Evolutionary conservation across 1,140 invertebrate genomes (phyloP).

Genomic region (Pentalonia nigronervosa): DNA sequence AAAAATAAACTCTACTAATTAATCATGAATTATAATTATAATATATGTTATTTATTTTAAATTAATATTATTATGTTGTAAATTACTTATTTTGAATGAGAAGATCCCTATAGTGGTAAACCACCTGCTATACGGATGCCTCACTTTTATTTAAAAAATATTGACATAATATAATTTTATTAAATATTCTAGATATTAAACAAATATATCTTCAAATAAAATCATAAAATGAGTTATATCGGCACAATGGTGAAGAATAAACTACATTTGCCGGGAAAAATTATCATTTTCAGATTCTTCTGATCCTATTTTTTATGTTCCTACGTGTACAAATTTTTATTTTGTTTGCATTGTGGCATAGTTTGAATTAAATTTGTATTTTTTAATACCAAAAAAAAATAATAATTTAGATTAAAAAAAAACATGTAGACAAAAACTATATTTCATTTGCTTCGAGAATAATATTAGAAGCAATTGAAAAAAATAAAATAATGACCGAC

Average conservation of each 20-base stretch:
- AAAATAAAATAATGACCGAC: background rate
- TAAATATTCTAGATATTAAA: too few relatives aligned
- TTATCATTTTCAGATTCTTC: background rate
- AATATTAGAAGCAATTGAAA: background rate
- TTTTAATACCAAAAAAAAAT: background rate
- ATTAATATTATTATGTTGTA: too few relatives aligned
- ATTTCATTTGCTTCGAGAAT: background rate
- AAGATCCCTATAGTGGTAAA: too few relatives aligned
- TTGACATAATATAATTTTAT: too few relatives aligned
- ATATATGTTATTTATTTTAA: too few relatives aligned
- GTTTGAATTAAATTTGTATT: background rate
- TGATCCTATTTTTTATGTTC: background rate
- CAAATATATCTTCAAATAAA: background rate
- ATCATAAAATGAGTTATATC: background rate
- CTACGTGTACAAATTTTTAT: background rate
- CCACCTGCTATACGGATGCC: too few relatives aligned
- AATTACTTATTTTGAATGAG: too few relatives aligned
- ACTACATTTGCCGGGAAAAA: background rate
- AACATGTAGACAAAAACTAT: background rate
- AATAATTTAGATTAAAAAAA: background rate
- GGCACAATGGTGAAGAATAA: background rate
- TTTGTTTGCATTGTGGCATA: background rate
- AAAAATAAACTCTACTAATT: too few relatives aligned
- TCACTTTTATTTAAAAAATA: too few relatives aligned
- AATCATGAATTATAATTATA: too few relatives aligned